Conservation (phyloP, 1,140 invertebrate species). For the Nomia melanderi region DNA sequence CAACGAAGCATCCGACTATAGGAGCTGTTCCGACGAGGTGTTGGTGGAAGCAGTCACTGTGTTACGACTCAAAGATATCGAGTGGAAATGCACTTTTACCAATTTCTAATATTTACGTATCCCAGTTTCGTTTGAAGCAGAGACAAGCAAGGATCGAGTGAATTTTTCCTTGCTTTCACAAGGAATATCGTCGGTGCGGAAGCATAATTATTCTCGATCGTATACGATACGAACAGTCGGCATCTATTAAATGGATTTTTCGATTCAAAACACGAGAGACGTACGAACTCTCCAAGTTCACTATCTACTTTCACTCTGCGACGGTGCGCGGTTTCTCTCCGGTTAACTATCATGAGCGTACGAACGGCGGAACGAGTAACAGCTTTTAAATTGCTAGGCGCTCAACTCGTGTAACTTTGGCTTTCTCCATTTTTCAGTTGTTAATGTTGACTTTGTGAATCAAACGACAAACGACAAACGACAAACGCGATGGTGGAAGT, state of each 20-base stretch:
- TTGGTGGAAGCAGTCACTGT: too few species aligned
- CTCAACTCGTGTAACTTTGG: background rate
- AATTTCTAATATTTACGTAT: too few species aligned
- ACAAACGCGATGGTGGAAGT: constrained; percentile 77
- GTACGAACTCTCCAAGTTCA: constrained; percentile 74
- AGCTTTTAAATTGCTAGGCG: background rate
- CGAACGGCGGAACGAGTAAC: background rate
- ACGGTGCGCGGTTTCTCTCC: constrained; percentile 62
- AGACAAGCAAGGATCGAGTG: too few species aligned
- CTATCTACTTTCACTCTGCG: constrained; percentile 78
- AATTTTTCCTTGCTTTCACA: too few species aligned
- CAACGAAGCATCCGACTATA: too few species aligned
- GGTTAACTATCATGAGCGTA: constrained; percentile 11
- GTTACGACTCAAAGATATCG: too few species aligned
- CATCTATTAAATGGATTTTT: background rate
- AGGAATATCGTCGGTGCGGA: too few species aligned
- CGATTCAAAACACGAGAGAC: constrained; percentile 15
- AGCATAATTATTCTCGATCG: background rate
- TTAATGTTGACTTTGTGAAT: background rate
- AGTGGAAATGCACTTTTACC: too few species aligned
- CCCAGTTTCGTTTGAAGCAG: too few species aligned
- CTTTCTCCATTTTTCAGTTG: background rate
- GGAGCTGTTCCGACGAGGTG: too few species aligned
- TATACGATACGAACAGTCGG: background rate
- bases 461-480: background rate